These are phyloP conservation scores for Temnothorax nylanderi DNA, from an alignment of 1,140 invertebrate genomes.

Conservation along the genomic window DNA sequence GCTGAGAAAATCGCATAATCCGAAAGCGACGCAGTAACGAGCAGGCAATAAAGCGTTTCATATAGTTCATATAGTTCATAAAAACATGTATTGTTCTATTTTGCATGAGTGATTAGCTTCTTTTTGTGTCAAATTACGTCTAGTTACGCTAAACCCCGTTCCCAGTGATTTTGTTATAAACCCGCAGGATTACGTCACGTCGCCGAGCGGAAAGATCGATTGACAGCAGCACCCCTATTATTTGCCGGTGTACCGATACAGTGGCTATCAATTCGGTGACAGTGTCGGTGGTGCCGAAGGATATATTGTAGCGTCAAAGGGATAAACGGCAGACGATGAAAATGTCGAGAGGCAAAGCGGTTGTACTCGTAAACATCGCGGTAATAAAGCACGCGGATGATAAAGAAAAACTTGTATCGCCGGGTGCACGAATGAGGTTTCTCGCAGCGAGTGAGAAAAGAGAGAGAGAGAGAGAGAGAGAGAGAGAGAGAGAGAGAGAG, in stretches of 20 bases:
- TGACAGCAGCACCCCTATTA: constrained; percentile 29
- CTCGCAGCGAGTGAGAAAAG: not conserved
- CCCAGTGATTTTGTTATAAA: constrained; percentile 22
- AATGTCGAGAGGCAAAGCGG: constrained; percentile 44
- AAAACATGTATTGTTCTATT: not conserved
- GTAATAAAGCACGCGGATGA: constrained; percentile 48
- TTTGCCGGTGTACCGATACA: constrained; percentile 20
- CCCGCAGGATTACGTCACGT: constrained; percentile 37
- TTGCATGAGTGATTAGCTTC: not conserved
- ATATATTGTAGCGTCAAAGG: constrained; percentile 52
- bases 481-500: not conserved
- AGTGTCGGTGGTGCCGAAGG: constrained; percentile 7
- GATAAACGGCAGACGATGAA: constrained; percentile 45
- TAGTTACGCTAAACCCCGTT: not conserved
- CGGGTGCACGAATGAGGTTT: constrained; percentile 34
- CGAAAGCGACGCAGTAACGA: not conserved
- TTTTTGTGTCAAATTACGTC: constrained; percentile 15
- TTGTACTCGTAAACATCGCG: constrained; percentile 53
- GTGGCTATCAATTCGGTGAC: constrained; percentile 37
- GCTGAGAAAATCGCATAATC: not conserved
- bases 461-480: not conserved
- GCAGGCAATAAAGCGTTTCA: not conserved
- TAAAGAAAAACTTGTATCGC: constrained; percentile 55
- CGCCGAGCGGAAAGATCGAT: constrained; percentile 27
- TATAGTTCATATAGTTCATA: not conserved